phyloP scores from a whole-genome alignment of 1,140 invertebrate species.

The Globodera rostochiensis region DNA sequence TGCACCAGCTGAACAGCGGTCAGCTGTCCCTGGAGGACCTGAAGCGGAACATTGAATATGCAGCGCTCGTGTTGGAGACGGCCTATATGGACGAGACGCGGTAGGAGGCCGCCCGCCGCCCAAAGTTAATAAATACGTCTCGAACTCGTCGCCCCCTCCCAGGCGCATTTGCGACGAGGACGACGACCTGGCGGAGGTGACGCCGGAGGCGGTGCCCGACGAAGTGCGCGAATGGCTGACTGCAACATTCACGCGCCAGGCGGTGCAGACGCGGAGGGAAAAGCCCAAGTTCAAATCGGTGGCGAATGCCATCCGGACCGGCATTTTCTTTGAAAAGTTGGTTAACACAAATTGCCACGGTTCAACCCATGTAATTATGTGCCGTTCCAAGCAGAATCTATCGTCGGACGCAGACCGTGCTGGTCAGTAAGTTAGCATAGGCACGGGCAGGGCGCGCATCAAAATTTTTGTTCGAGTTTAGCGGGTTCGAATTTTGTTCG shows the following conservation, averaged over 20 bases:
- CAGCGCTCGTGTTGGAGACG: constrained; percentile 64
- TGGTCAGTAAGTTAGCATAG: constrained; percentile 76
- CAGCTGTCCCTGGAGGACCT: constrained; percentile 63
- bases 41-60: constrained; percentile 65
- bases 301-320: constrained; percentile 93
- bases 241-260: constrained; percentile 90
- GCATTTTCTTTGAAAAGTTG: constrained; percentile 82
- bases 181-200: constrained; percentile 64
- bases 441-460: constrained; percentile 72
- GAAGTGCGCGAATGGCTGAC: constrained; percentile 84
- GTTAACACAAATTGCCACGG: neutral
- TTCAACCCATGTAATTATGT: neutral
- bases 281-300: constrained; percentile 82
- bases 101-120: constrained; percentile 18
- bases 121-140: neutral
- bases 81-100: constrained; percentile 66
- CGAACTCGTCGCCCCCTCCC: too few relatives aligned
- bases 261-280: constrained; percentile 72
- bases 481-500: too few relatives aligned
- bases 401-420: constrained; percentile 78
- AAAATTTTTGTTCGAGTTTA: too few relatives aligned
- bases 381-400: constrained; percentile 73
- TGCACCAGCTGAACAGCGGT: constrained; percentile 63
- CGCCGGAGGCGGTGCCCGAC: constrained; percentile 64
- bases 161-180: constrained; percentile 65